Conservation (phyloP, 2,113 vertebrate genomes). For the Anolis carolinensis region DNA sequence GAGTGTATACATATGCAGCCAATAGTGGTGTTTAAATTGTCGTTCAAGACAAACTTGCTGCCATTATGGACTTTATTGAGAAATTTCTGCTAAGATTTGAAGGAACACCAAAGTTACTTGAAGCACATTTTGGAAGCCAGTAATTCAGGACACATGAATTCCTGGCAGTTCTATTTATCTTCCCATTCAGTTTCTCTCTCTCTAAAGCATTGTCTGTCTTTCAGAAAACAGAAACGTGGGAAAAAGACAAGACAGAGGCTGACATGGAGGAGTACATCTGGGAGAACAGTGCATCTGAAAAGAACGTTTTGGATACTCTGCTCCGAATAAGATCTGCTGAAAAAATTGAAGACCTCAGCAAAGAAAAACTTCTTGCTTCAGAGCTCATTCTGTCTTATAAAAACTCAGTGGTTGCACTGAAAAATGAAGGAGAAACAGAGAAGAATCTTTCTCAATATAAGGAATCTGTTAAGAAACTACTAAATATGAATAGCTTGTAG, state of each 20-base stretch:
- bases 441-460: conserved; percentile 83
- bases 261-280: conserved; percentile 94
- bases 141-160: neutral
- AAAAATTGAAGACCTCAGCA: conserved; percentile 52
- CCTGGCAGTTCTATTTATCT: neutral
- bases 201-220: conserved; percentile 42
- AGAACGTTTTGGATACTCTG: conserved; percentile 80
- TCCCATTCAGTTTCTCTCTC: neutral
- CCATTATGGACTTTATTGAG: neutral
- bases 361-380: conserved; percentile 81
- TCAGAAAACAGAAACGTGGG: conserved; percentile 94
- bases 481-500: conserved; percentile 64
- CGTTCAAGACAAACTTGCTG: neutral
- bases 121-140: neutral
- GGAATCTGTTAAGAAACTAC: conserved; percentile 87
- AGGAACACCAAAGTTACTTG: neutral
- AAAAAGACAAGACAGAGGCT: conserved; percentile 83
- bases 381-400: conserved; percentile 83
- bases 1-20: no score
- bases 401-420: conserved; percentile 80
- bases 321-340: conserved; percentile 73
- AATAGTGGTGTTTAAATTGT: no score
- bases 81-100: neutral
- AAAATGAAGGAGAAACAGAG: conserved; percentile 89
- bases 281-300: conserved; percentile 89